A percentile compares a stretch with the other conserved stretches of the same genome.
Conservation (phyloP, 1,140 invertebrate species). For the Conus betulinus region DNA sequence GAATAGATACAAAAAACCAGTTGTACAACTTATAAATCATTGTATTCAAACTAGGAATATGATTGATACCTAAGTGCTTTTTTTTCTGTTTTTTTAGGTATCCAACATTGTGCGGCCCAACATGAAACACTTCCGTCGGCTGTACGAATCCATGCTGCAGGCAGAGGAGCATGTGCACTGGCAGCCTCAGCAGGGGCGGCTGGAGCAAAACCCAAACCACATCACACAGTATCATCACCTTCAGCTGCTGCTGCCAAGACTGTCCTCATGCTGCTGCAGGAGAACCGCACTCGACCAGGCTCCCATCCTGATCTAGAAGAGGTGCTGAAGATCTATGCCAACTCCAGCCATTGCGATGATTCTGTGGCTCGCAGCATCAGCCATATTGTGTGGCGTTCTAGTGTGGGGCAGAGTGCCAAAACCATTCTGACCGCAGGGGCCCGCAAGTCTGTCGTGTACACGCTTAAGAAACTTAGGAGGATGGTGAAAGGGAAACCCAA, state of each 20-base stretch:
- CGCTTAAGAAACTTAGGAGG: slow-evolving; percentile 70
- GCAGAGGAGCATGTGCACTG: slow-evolving; percentile 73
- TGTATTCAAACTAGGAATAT: no score
- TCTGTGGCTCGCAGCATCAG: slow-evolving; percentile 82
- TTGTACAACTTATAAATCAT: no score
- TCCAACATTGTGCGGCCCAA: slow-evolving; percentile 93
- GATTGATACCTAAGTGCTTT: no score
- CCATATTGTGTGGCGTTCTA: slow-evolving; percentile 78
- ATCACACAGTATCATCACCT: slow-evolving; percentile 88
- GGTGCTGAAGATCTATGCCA: slow-evolving; percentile 85
- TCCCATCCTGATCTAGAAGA: slow-evolving; percentile 87
- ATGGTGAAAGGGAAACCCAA: slow-evolving; percentile 65
- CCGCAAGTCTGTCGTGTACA: slow-evolving; percentile 72
- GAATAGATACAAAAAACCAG: no score
- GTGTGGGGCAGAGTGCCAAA: slow-evolving; percentile 90
- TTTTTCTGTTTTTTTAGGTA: slow-evolving; percentile 16
- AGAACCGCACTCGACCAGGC: slow-evolving; percentile 67
- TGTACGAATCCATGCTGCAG: slow-evolving; percentile 83
- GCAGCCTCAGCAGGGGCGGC: slow-evolving; percentile 55
- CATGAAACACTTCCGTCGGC: slow-evolving; percentile 83
- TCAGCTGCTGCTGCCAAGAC: slow-evolving; percentile 88
- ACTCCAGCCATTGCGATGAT: slow-evolving; percentile 84
- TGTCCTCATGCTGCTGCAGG: slow-evolving; percentile 51
- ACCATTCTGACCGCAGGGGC: slow-evolving; percentile 89
- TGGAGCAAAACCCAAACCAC: slow-evolving; percentile 85